Evolutionary conservation across 2,888 invertebrate species (phyloP).

Genomic region (Caenorhabditis sulstoni): DNA sequence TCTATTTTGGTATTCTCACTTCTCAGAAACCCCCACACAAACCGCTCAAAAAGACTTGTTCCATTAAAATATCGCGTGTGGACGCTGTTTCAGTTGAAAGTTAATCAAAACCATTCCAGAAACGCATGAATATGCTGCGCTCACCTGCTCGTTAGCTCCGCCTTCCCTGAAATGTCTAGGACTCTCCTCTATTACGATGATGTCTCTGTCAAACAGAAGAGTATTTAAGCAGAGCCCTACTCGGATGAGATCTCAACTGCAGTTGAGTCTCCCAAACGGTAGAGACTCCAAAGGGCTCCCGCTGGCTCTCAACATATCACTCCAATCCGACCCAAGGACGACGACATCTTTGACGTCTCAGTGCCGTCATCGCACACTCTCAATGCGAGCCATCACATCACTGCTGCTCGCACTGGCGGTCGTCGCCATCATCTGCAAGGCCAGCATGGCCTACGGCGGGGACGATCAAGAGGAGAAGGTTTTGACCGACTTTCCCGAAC

Average conservation of each 20-base stretch:
- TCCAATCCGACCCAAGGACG: too few relatives aligned
- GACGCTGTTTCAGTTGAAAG: neutral
- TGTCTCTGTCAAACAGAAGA: too few relatives aligned
- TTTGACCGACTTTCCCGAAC: neutral
- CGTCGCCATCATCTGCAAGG: neutral
- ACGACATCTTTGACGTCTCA: too few relatives aligned
- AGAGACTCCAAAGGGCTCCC: too few relatives aligned
- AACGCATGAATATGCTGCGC: neutral
- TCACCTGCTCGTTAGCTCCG: slow-evolving; percentile 35
- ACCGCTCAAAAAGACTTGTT: neutral
- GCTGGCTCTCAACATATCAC: too few relatives aligned
- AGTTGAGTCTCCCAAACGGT: too few relatives aligned
- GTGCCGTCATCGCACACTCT: too few relatives aligned
- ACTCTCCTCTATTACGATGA: too few relatives aligned
- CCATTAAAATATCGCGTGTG: slow-evolving; percentile 2
- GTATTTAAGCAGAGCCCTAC: too few relatives aligned
- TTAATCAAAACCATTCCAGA: slow-evolving; percentile 1
- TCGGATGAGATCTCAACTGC: too few relatives aligned
- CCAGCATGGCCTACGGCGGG: neutral
- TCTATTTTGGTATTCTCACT: neutral
- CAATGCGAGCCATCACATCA: neutral
- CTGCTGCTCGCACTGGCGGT: neutral
- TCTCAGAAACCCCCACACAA: neutral
- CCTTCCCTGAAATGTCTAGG: slow-evolving; percentile 5
- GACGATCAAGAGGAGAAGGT: neutral